Evolutionary conservation across 2,888 invertebrate species (phyloP).

Genomic region (Melanophora roralis): DNA sequence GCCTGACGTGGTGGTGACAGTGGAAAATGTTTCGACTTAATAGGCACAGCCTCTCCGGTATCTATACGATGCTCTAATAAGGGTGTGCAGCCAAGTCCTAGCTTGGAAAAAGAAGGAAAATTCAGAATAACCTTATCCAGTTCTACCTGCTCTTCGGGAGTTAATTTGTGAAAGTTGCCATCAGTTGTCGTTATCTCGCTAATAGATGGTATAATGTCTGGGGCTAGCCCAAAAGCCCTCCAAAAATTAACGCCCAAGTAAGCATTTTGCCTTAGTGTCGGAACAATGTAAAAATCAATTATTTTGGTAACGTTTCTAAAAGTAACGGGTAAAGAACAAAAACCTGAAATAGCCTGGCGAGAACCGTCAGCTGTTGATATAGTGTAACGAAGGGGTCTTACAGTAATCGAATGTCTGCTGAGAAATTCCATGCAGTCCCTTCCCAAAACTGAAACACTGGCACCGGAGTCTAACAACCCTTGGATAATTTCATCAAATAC

Average conservation of each 20-base stretch:
- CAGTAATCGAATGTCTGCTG: no score
- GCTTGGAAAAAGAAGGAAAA: conserved; percentile 14
- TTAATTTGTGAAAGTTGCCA: conserved; percentile 11
- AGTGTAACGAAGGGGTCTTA: no score
- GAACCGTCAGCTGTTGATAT: no score
- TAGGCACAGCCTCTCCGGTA: conserved; percentile 25
- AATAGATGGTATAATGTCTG: conserved; percentile 9
- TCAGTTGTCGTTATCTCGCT: background rate
- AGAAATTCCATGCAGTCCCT: no score
- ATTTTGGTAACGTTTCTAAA: background rate
- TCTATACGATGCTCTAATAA: conserved; percentile 20
- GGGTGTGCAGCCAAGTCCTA: background rate
- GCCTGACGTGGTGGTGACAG: conserved; percentile 15
- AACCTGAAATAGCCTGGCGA: no score
- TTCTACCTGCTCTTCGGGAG: background rate
- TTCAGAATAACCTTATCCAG: background rate
- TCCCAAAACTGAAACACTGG: no score
- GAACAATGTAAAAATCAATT: conserved; percentile 20
- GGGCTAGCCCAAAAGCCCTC: conserved; percentile 20
- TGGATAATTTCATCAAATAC: no score
- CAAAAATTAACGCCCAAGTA: conserved; percentile 15
- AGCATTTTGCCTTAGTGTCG: background rate
- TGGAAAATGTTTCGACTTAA: conserved; percentile 29
- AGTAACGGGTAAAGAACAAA: background rate
- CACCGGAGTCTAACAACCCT: no score